phyloP scores from a whole-genome alignment of 37 sponge, comb jelly and placozoan genomes.

The Hexactinellida sp. region DNA sequence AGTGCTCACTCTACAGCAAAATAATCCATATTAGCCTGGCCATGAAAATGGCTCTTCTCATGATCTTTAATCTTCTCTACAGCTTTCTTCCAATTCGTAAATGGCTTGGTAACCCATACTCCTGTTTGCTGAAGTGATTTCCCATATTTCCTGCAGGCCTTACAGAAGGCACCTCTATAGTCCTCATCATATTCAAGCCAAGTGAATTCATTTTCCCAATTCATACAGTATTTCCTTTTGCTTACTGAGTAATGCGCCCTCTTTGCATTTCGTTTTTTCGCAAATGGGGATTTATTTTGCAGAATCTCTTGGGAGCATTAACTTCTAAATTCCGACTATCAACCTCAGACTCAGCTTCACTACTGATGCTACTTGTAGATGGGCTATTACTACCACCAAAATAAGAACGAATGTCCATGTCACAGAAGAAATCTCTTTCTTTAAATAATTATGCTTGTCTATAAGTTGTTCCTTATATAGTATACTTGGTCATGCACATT shows the following conservation, averaged over 20 bases:
- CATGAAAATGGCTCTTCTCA: neutral
- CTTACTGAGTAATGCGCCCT: neutral
- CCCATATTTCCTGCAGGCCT: conserved; percentile 25
- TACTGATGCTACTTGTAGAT: neutral
- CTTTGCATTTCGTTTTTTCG: neutral
- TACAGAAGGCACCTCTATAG: conserved; percentile 34
- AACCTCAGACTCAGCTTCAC: neutral
- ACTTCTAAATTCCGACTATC: neutral
- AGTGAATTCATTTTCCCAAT: conserved; percentile 23
- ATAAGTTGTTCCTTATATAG: too few relatives aligned
- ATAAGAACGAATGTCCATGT: conserved; percentile 14
- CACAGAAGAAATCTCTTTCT: neutral
- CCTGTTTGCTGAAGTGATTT: conserved; percentile 34
- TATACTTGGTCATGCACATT: too few relatives aligned
- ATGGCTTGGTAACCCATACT: conserved; percentile 34
- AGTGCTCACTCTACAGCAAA: conserved; percentile 3
- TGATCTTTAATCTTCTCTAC: conserved; percentile 37
- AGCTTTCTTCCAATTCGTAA: conserved; percentile 50
- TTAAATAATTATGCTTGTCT: too few relatives aligned
- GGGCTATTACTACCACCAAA: neutral
- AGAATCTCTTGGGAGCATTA: neutral
- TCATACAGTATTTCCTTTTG: neutral
- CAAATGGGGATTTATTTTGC: neutral
- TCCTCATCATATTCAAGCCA: conserved; percentile 33
- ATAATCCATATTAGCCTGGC: neutral